Evolutionary conservation across 2,113 vertebrate genomes (phyloP).

Genomic region (Ptilorrhoa leucosticta): DNA sequence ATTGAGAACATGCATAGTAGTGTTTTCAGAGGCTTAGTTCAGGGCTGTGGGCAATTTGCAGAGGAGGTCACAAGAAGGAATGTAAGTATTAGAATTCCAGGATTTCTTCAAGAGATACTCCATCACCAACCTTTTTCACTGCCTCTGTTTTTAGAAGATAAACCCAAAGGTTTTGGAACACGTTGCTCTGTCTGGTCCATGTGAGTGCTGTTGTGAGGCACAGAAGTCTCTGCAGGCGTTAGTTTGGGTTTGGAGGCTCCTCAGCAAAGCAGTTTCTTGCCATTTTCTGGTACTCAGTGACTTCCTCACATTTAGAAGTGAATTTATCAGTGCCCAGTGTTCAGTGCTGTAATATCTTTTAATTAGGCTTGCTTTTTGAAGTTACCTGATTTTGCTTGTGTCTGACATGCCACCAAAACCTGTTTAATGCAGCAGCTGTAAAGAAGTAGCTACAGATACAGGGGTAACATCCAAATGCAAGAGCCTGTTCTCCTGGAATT

Average conservation of each 20-base stretch:
- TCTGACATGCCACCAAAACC: background rate
- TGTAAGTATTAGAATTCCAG: background rate
- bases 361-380: background rate
- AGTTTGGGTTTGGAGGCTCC: background rate
- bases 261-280: background rate
- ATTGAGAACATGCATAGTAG: background rate
- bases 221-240: background rate
- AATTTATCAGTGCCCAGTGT: background rate
- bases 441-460: background rate
- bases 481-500: background rate
- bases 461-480: background rate
- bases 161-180: background rate
- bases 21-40: background rate
- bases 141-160: background rate
- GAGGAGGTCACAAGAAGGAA: background rate
- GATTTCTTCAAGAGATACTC: background rate
- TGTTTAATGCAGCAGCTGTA: background rate
- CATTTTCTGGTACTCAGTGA: background rate
- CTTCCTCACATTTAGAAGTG: background rate
- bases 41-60: background rate
- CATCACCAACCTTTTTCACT: background rate
- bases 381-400: background rate
- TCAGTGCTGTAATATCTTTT: background rate
- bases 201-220: background rate
- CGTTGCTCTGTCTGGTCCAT: background rate